phyloP scores from a whole-genome alignment of 2,113 vertebrate species.

The Ctenomys sociabilis region DNA sequence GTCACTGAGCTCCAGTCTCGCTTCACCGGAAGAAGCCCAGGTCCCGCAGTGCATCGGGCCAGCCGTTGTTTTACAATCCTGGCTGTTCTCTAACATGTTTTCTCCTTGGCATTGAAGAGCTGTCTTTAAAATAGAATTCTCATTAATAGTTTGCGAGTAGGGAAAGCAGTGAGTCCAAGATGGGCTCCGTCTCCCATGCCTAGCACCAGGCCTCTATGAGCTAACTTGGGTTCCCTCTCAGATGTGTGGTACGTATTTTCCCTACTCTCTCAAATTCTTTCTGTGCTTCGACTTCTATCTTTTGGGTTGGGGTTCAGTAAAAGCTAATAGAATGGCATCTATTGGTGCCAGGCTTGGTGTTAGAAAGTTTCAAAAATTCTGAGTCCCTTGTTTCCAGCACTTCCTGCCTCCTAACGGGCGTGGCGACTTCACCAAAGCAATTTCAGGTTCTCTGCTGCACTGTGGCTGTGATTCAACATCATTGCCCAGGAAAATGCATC shows the following conservation, averaged over 20 bases:
- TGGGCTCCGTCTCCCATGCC: neutral
- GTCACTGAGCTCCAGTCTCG: neutral
- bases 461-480: neutral
- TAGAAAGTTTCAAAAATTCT: neutral
- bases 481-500: conserved; percentile 29
- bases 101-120: neutral
- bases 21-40: neutral
- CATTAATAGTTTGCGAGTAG: neutral
- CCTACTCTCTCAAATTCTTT: neutral
- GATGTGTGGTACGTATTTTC: neutral
- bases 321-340: neutral
- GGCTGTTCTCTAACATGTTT: neutral
- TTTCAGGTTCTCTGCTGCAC: neutral
- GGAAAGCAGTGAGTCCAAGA: neutral
- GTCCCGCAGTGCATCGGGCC: neutral
- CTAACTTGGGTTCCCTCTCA: neutral
- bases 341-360: neutral
- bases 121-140: conserved; percentile 1
- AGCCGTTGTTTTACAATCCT: neutral
- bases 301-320: neutral
- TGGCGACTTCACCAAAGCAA: neutral
- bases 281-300: neutral
- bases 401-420: neutral
- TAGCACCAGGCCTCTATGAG: no score
- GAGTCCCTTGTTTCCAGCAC: neutral